These are phyloP conservation scores for Chromobotia macracanthus DNA, from an alignment of 2,797 vertebrate species.

Conservation along the genomic window DNA sequence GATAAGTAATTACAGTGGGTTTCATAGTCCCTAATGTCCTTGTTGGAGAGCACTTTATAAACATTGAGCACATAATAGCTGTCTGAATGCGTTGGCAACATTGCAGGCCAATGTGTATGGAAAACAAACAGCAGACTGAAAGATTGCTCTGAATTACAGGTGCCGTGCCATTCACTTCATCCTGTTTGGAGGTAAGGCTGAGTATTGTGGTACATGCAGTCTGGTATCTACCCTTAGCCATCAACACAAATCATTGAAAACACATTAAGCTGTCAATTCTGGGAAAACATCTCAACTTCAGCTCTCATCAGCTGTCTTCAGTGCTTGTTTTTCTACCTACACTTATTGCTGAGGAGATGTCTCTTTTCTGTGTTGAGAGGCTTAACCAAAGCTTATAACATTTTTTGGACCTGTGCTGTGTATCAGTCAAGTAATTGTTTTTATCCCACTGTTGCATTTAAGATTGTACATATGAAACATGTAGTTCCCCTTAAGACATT, in stretches of 20 bases:
- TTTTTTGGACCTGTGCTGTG: not conserved
- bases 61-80: slow-evolving; percentile 43
- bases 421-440: too few relatives aligned
- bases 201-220: not conserved
- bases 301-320: not conserved
- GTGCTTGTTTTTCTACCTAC: not conserved
- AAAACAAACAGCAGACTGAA: slow-evolving; percentile 47
- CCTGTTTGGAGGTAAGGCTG: slow-evolving; percentile 24
- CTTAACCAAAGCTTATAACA: not conserved
- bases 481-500: too few relatives aligned
- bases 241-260: slow-evolving; percentile 25
- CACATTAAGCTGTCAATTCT: slow-evolving; percentile 39
- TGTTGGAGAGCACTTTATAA: slow-evolving; percentile 51
- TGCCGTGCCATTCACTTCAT: slow-evolving; percentile 46
- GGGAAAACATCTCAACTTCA: slow-evolving; percentile 14
- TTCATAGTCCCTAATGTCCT: slow-evolving; percentile 47
- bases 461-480: too few relatives aligned
- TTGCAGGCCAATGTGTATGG: slow-evolving; percentile 39
- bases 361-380: not conserved
- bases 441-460: too few relatives aligned
- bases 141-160: slow-evolving; percentile 54
- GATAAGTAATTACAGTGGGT: slow-evolving; percentile 43
- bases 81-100: slow-evolving; percentile 41
- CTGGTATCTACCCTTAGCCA: not conserved
- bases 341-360: not conserved